Conservation (phyloP, 2,888 invertebrate species). For the Phrixothrix hirtus region DNA sequence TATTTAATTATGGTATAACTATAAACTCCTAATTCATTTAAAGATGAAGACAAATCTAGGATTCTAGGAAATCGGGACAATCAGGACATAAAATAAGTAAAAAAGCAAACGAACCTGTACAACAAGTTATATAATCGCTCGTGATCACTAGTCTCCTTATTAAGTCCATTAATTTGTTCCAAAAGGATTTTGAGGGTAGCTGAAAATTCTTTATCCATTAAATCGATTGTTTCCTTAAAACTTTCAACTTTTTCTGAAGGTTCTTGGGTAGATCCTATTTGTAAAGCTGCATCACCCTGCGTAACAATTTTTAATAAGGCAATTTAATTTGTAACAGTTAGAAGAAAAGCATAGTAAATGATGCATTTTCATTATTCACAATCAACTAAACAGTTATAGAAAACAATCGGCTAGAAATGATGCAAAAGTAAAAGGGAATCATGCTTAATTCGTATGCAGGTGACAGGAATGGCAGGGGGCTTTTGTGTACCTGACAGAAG, state of each 20-base stretch:
- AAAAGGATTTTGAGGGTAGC: constrained; percentile 74
- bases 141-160: constrained; percentile 70
- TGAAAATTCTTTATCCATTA: constrained; percentile 74
- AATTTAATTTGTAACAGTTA: too few relatives aligned
- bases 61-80: background rate
- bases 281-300: background rate
- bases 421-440: background rate
- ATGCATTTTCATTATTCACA: background rate
- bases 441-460: constrained; percentile 11
- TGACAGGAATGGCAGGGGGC: constrained; percentile 10
- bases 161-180: constrained; percentile 76
- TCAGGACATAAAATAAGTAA: background rate
- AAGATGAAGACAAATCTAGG: constrained; percentile 1
- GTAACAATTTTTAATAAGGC: too few relatives aligned
- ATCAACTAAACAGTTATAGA: background rate
- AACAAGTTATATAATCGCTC: constrained; percentile 80
- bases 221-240: constrained; percentile 72
- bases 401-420: background rate
- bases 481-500: constrained; percentile 50
- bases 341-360: background rate
- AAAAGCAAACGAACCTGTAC: constrained; percentile 59
- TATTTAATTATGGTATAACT: constrained; percentile 17
- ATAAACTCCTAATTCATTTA: background rate
- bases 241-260: constrained; percentile 46
- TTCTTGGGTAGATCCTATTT: background rate